These are phyloP conservation scores for Hippasteria phrygiana DNA, from an alignment of 53 echinoderm and acorn worm genomes.

Conservation along the genomic window DNA sequence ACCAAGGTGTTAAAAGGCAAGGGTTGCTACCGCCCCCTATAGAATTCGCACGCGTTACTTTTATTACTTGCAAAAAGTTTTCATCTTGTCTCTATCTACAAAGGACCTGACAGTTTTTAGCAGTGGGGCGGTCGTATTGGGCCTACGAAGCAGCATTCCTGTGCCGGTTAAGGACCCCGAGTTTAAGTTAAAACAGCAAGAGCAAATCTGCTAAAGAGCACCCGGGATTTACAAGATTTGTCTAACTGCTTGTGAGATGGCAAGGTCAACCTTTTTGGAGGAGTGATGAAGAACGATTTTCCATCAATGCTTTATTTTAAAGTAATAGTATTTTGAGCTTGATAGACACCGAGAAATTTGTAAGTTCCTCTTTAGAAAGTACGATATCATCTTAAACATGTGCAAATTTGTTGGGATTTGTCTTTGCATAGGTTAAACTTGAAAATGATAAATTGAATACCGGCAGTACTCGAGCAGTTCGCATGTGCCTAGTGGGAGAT, in stretches of 20 bases:
- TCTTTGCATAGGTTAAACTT: no score
- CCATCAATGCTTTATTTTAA: neutral
- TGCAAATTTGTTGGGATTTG: no score
- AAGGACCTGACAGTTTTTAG: no score
- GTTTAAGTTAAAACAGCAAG: slow-evolving; percentile 48
- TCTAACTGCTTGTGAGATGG: neutral
- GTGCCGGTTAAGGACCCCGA: slow-evolving; percentile 22
- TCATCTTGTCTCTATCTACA: neutral
- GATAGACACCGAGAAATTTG: no score
- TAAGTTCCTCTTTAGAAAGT: no score
- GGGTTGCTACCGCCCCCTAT: slow-evolving; percentile 16
- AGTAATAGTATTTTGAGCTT: no score
- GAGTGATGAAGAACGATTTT: slow-evolving; percentile 2
- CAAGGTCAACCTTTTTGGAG: slow-evolving; percentile 31
- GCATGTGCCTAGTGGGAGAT: no score
- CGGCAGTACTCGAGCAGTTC: no score
- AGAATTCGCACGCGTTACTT: slow-evolving; percentile 20
- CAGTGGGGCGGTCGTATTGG: neutral
- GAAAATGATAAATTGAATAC: no score
- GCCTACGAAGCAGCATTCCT: neutral
- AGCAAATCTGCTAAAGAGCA: slow-evolving; percentile 28
- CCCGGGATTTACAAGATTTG: slow-evolving; percentile 33
- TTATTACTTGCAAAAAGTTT: neutral
- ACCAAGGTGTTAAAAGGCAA: slow-evolving; percentile 53
- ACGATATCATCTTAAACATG: no score